phyloP scores from a whole-genome alignment of 2,888 invertebrate species.

The Drosophila anomelani region DNA sequence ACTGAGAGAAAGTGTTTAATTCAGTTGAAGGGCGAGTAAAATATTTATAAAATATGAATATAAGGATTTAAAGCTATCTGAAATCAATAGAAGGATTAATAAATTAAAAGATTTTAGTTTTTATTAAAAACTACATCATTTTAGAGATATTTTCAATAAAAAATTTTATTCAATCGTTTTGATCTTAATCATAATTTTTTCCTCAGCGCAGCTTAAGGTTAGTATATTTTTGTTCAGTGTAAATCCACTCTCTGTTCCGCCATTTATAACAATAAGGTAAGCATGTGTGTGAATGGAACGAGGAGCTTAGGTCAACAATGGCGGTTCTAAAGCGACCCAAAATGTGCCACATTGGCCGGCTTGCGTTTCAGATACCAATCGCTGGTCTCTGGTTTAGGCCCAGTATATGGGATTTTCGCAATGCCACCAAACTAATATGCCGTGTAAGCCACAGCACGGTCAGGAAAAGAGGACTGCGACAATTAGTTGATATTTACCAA shows the following conservation, averaged over 20 bases:
- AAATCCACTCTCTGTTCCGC: not conserved
- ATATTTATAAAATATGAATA: no score
- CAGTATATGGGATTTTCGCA: constrained; percentile 36
- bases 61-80: no score
- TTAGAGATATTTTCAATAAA: no score
- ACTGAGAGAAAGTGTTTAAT: constrained; percentile 12
- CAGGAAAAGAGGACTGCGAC: constrained; percentile 29
- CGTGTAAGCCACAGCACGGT: constrained; percentile 17
- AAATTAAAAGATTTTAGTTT: no score
- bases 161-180: no score
- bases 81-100: no score
- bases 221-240: not conserved
- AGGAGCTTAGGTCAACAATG: constrained; percentile 37
- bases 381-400: constrained; percentile 20
- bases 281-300: constrained; percentile 20
- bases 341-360: constrained; percentile 51
- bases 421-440: constrained; percentile 36
- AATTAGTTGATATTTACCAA: constrained; percentile 36
- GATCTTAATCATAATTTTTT: not conserved
- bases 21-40: no score
- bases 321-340: constrained; percentile 45
- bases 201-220: fast-evolving
- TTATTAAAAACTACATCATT: no score
- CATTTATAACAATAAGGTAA: constrained; percentile 29
- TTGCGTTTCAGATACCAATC: constrained; percentile 63